Evolutionary conservation across 1,140 invertebrate genomes (phyloP), one percentile per base, ranked within the genome.

Genomic region (Zaprionus inermis): DNA sequence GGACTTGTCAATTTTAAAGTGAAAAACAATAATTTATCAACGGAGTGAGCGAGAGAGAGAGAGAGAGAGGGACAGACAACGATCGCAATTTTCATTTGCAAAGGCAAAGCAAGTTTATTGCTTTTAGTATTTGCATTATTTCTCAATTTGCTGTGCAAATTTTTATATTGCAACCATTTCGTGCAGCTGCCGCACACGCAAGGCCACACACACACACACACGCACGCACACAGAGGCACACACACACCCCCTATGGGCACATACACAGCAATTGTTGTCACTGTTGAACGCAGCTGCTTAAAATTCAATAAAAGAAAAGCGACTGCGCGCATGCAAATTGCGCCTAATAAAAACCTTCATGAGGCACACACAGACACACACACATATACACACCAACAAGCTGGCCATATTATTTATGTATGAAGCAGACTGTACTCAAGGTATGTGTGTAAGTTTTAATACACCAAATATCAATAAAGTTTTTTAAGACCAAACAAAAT

Each of bases 301-400:
- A 88, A 88, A 88, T 88, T 88, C 84, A 84, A 88, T 88, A 88
- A 84, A 84, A 84, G 83, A 57, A 80, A 74, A 55, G 79, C 75
- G 73, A 72, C 64, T 60, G 60, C 67, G 84, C 70, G 80, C 81
- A 78, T 89, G 84, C 77, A 89, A 90, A 88, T 88, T 75, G 84
- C 58, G 78, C 71, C 85, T 80, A 88, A 88, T 88, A 88, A 88
- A 88, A 88, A 71, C 76, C 74, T 72, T 80, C 72, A 81, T 88
- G 71, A 71, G 86, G 28, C 74, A 79, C 24, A 59, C 82, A 79
- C 24, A 28, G 3, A 28, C 24, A 60, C 66, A 70, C 81, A 79
- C 72, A 52, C 60, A 61, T 16, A 38, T 22, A 49, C 60, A 22
- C 51, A n/a, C 18, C 34, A 12, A 57, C 24, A 57, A 28, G 24